Conservation (phyloP, 2,797 vertebrate genomes). For the Karalla daura region DNA sequence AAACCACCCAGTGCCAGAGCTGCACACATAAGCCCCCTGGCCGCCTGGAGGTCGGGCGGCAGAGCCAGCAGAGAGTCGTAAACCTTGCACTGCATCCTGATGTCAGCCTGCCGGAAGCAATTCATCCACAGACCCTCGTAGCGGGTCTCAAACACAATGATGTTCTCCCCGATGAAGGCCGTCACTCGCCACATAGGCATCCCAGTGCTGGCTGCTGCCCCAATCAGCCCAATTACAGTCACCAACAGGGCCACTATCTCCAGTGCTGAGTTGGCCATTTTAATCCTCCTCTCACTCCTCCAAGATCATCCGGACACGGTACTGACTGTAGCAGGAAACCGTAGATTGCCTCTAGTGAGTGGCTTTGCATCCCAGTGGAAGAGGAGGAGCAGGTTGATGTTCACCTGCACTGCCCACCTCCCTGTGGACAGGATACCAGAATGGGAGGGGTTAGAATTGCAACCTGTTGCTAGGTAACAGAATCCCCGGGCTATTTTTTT, state of each 20-base stretch:
- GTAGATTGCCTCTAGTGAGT: conserved; percentile 11
- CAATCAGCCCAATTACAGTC: conserved; percentile 86
- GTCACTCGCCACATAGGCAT: conserved; percentile 97
- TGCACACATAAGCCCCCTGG: conserved; percentile 91
- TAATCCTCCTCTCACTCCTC: conserved; percentile 28
- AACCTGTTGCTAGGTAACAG: conserved; percentile 78
- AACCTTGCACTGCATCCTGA: conserved; percentile 92
- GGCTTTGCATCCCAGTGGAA: conserved; percentile 73
- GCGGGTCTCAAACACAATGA: conserved; percentile 91
- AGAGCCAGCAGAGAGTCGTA: conserved; percentile 91
- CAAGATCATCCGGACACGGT: conserved; percentile 10
- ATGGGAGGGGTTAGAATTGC: conserved; percentile 69
- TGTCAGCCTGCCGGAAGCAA: conserved; percentile 87
- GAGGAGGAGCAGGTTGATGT: conserved; percentile 59
- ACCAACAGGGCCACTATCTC: conserved; percentile 86
- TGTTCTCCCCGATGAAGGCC: conserved; percentile 90
- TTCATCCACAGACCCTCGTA: conserved; percentile 98
- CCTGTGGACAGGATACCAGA: conserved; percentile 51
- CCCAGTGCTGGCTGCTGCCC: conserved; percentile 86
- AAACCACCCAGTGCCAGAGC: conserved; percentile 80
- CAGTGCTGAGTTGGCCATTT: conserved; percentile 83
- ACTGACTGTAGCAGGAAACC: conserved; percentile 16
- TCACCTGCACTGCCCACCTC: conserved; percentile 72
- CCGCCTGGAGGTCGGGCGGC: conserved; percentile 85
- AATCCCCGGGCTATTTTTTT: conserved; percentile 59